Evolutionary conservation across 2,888 invertebrate genomes (phyloP).

Genomic region (Zhuqinia jingwanae): DNA sequence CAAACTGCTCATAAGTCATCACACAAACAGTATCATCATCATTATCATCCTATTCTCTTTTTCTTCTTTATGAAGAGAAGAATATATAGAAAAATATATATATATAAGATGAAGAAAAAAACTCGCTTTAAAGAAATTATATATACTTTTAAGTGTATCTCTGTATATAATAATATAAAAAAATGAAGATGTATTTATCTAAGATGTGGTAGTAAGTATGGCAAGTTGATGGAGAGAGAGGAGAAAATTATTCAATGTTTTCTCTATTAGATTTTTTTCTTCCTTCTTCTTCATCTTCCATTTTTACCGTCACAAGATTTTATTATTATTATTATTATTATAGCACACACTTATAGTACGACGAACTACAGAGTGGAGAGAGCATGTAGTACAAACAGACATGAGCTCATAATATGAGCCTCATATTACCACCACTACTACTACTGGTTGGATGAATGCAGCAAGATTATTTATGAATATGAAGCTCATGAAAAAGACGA

Average conservation of each 20-base stretch:
- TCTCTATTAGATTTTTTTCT: conserved; percentile 30
- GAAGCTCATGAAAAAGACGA: conserved; percentile 69
- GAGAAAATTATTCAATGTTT: conserved; percentile 61
- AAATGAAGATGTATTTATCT: conserved; percentile 42
- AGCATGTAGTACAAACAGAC: neutral
- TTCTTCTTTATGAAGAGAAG: neutral
- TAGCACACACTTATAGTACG: neutral
- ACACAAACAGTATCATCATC: conserved; percentile 29
- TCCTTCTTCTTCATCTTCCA: conserved; percentile 11
- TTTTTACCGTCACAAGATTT: conserved; percentile 2
- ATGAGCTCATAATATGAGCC: neutral
- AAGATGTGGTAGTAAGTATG: conserved; percentile 18
- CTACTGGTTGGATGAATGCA: neutral
- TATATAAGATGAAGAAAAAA: conserved; percentile 1
- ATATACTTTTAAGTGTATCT: too few species aligned
- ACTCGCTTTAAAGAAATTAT: conserved; percentile 2
- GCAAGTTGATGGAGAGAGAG: conserved; percentile 56
- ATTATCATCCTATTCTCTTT: neutral
- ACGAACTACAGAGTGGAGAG: neutral
- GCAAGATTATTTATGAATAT: conserved; percentile 77
- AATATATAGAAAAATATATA: conserved; percentile 47
- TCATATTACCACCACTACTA: neutral
- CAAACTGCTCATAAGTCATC: conserved; percentile 46
- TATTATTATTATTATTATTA: neutral
- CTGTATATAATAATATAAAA: too few species aligned